Percentiles rank a stretch among this genome's conserved stretches.
Conservation (phyloP, 1,140 invertebrate species). For the Neuroterus valhalla region DNA sequence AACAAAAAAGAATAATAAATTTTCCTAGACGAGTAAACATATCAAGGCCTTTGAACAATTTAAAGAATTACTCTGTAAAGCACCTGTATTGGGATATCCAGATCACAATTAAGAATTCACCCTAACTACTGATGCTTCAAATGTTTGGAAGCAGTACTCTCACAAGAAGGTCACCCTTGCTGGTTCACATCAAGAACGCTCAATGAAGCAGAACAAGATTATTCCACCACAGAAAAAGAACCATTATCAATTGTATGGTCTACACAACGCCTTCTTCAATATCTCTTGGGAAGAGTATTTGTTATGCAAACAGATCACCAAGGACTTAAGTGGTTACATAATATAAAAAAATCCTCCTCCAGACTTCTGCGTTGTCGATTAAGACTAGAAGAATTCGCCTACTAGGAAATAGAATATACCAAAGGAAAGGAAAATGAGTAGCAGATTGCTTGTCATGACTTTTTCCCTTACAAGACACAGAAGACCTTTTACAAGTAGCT, state of each 20-base stretch:
- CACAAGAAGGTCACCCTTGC: constrained; percentile 35
- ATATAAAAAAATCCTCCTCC: neutral
- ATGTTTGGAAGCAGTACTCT: constrained; percentile 38
- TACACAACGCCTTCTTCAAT: neutral
- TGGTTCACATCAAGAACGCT: constrained; percentile 18
- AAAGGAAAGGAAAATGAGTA: no score
- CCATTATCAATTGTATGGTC: constrained; percentile 37
- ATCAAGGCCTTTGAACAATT: constrained; percentile 21
- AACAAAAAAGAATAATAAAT: neutral
- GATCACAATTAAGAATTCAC: constrained; percentile 41
- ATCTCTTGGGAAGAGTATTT: constrained; percentile 33
- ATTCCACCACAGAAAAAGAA: constrained; percentile 31
- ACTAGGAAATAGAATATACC: no score
- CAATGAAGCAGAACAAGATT: constrained; percentile 34
- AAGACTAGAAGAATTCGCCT: no score
- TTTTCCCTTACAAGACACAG: no score
- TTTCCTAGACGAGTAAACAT: constrained; percentile 5
- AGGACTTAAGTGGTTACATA: neutral
- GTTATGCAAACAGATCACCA: neutral
- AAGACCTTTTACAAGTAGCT: no score
- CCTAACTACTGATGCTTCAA: constrained; percentile 38
- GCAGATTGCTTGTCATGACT: no score
- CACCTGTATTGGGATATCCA: constrained; percentile 39
- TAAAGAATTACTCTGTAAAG: neutral
- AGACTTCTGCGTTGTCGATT: no score